These are phyloP conservation scores for Dryobota labecula DNA, from an alignment of 2,888 invertebrate species.

Conservation along the genomic window DNA sequence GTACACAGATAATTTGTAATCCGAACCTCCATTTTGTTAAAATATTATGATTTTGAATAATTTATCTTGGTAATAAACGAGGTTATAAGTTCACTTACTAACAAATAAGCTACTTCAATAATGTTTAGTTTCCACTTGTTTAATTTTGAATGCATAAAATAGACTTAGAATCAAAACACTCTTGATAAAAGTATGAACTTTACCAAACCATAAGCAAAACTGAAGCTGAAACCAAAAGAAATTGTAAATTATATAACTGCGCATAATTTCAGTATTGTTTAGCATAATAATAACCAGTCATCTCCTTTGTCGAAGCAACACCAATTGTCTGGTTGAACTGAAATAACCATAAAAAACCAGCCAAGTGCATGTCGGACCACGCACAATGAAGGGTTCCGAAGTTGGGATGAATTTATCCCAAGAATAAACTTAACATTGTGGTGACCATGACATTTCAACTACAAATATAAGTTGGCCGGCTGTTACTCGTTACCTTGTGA, in stretches of 20 bases:
- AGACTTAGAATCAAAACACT: background rate
- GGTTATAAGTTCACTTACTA: background rate
- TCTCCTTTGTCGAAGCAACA: background rate
- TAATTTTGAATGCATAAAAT: slow-evolving; percentile 3
- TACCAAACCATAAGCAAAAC: too few relatives aligned
- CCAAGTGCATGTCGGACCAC: too few relatives aligned
- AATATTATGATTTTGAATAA: slow-evolving; percentile 29
- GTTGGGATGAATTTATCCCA: too few relatives aligned
- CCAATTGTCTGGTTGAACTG: background rate
- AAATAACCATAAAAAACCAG: too few relatives aligned
- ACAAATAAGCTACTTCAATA: background rate
- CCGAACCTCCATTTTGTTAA: slow-evolving; percentile 23
- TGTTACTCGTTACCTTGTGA: too few relatives aligned
- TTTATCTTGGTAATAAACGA: slow-evolving; percentile 17
- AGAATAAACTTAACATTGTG: too few relatives aligned
- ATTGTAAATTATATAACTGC: background rate
- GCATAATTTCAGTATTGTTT: background rate
- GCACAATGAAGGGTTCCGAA: too few relatives aligned
- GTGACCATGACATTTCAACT: too few relatives aligned
- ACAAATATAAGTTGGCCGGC: too few relatives aligned
- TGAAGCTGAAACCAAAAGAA: background rate
- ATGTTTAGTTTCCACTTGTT: background rate
- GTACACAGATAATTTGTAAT: slow-evolving; percentile 31
- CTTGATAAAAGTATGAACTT: background rate
- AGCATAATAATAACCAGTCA: background rate